Conservation (phyloP, 2,113 vertebrate species). For the Xiphias gladius region DNA sequence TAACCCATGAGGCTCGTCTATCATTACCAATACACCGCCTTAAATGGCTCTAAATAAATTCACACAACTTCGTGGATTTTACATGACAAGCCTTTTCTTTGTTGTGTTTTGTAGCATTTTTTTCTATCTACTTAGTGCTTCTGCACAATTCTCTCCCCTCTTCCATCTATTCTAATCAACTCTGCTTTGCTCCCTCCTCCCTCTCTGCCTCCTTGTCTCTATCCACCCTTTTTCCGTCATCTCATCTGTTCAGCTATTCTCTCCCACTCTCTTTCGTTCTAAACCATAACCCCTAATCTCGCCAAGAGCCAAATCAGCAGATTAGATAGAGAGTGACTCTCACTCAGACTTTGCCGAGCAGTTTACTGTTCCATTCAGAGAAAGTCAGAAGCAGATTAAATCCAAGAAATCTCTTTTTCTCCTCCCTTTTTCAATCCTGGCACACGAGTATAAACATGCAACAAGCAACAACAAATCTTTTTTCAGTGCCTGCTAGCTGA, state of each 20-base stretch:
- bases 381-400: conserved; percentile 82
- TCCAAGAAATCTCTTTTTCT: conserved; percentile 60
- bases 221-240: conserved; percentile 28
- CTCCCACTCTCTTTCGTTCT: conserved; percentile 48
- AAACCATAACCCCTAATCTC: conserved; percentile 77
- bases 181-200: conserved; percentile 28
- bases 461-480: conserved; percentile 44
- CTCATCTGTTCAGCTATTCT: conserved; percentile 51
- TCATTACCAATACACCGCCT: conserved; percentile 15
- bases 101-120: background rate
- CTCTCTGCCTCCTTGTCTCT: conserved; percentile 47
- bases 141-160: conserved; percentile 11
- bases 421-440: conserved; percentile 37
- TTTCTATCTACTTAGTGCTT: background rate
- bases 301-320: conserved; percentile 78
- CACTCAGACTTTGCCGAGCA: conserved; percentile 61
- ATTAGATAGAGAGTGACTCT: conserved; percentile 74
- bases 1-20: conserved; percentile 7
- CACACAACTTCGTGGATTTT: background rate
- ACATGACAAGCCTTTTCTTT: background rate
- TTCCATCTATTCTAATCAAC: conserved; percentile 47
- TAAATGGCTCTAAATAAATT: background rate
- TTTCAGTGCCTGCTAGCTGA: background rate
- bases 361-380: conserved; percentile 74
- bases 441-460: conserved; percentile 28